Evolutionary conservation across 2,113 vertebrate species (phyloP), one percentile per base, ranked within the genome.

Genomic region (Bubalus kerabau): DNA sequence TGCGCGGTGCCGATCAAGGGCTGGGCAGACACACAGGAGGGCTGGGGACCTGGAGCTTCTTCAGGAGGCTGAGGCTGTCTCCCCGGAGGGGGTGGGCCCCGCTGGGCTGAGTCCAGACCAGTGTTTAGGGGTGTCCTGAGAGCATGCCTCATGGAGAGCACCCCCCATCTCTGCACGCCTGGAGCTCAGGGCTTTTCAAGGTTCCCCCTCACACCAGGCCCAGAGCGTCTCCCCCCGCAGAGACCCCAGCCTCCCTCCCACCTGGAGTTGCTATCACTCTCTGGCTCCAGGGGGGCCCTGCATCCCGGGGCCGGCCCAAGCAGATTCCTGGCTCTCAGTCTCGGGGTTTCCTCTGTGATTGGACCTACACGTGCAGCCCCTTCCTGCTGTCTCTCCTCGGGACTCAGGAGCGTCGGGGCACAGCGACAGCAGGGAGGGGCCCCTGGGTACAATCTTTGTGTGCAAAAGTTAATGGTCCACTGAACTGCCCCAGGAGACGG

Each of bases 391-490:
- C 50, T 91, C 30, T 59, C 78, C 43, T 56, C 4, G 0, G 74
- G 57, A 50, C 26, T 56, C 59, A 88, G 85, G 56, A 32, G n/a
- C 60, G 11, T 14, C 32, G 6, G 82, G 57, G 91, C 30, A 3
- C 90, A 57, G 48, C 60, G 40, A 91, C 50, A 91, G n/a, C 60
- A 90, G 7, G 3, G 12, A 54, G 64, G 26, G 21, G 48, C 36
- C 60, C 92, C 50, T 46, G 19, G 52, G 96, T 24, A 48, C 84
- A 86, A 28, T 36, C 81, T 60, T 94, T 93, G 89, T 97, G 97
- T 88, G 64, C 64, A 40, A 40, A 30, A 80, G 94, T 97, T 96
- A 97, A 96, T 94, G 90, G 96, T 96, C 97, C 52, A 96, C 83
- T 28, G 15, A 7, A 24, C 9, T 71, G 93, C 48, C 78, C 50